Base-by-base conservation (phyloP, 1,140 invertebrate species). In the Pollicipes pollicipes region DNA sequence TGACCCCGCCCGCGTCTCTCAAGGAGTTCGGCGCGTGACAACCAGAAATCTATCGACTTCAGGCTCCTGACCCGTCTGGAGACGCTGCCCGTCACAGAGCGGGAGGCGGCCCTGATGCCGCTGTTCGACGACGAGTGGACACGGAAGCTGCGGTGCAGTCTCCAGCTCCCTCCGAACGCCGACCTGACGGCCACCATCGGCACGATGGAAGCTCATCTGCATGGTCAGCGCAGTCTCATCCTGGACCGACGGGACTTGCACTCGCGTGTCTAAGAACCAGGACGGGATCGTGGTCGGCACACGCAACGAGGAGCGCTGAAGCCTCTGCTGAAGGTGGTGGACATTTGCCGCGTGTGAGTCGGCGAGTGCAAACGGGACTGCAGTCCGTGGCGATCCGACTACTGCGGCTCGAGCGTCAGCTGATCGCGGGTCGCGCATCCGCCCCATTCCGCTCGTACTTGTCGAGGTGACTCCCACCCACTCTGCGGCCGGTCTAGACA, bases 321-420 rank as follows among this genome's bases (percentile, higher is more conserved):
- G 70, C 71, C n/a, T 0, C 32, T 72, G n/a, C 67, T 68, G 29
- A 72, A n/a, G n/a, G 71, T 67, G 1, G 35, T 72, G 6, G n/a
- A 69, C 66, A 72, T 72, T 29, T 72, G 71, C 27, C 66, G 71
- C 70, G 45, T 71, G 29, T 6, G 29, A 71, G 17, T 63, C 58
- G 28, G 70, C 64, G 16, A 31, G 63, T 32, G 35, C 10, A 26
- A 71, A 68, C 30, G 32, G 70, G 1, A 28, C 35, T 0, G 66
- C 66, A n/a, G 16, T 71, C 4, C 1, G 30, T 16, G 70, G 28
- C 6, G 45, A 58, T 31, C 29, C 30, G 28, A 21, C 66, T n/a
- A 17, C 27, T 16, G 8, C n/a, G 8, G 32, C 0, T 6, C 68
- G 69, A 8, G 13, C n/a, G n/a, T 28, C 29, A 67, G 16, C 29